Percentiles rank a stretch among this genome's conserved stretches.
These are phyloP conservation scores for Oedothorax gibbosus DNA, from an alignment of 1,140 invertebrate genomes.

Conservation along the genomic window DNA sequence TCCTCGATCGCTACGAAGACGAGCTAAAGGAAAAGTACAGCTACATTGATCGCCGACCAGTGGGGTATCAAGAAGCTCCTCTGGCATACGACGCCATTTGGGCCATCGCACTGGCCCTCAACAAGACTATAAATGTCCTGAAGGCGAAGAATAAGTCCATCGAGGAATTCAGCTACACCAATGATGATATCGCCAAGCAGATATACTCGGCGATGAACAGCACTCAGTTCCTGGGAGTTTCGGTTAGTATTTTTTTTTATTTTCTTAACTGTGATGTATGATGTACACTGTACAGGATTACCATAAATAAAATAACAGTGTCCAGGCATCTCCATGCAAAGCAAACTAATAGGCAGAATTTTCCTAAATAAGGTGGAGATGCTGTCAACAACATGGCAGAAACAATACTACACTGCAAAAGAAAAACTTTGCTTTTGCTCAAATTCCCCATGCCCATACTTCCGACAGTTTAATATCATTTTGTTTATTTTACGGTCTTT, in stretches of 20 bases:
- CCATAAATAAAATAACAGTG: no score
- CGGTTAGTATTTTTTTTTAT: conserved; percentile 76
- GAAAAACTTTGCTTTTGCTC: no score
- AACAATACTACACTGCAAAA: no score
- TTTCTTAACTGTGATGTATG: no score
- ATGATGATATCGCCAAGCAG: conserved; percentile 92
- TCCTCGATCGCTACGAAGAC: conserved; percentile 77
- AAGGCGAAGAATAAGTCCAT: conserved; percentile 82
- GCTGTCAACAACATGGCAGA: no score
- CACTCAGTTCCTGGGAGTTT: conserved; percentile 97
- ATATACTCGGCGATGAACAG: conserved; percentile 98
- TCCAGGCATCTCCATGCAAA: no score
- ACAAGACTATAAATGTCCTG: conserved; percentile 92
- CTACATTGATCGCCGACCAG: conserved; percentile 72
- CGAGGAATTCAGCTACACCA: conserved; percentile 97
- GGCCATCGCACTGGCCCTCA: conserved; percentile 96
- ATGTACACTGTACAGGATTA: no score
- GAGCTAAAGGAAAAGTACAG: conserved; percentile 72
- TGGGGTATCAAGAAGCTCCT: conserved; percentile 96
- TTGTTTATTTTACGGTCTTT: no score
- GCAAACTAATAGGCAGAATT: no score
- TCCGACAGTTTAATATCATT: no score
- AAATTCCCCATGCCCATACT: no score
- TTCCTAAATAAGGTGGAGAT: no score
- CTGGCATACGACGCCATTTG: conserved; percentile 99